Evolutionary conservation across 64 coral and sea anemone species (phyloP).

Genomic region (Trachythela sp.): DNA sequence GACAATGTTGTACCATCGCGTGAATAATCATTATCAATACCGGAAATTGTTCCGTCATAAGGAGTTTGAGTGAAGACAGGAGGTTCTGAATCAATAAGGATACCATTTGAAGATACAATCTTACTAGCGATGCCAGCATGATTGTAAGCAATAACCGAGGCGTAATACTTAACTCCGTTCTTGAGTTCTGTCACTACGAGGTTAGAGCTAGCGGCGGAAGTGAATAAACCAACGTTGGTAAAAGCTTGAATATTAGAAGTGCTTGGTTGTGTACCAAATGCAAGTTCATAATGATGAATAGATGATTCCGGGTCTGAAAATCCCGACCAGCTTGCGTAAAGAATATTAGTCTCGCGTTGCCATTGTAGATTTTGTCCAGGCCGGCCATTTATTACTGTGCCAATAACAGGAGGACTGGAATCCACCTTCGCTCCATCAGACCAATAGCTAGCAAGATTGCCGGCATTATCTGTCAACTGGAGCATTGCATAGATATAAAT

Average conservation of each 20-base stretch:
- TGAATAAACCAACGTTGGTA: constrained; percentile 64
- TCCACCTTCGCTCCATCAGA: constrained; percentile 75
- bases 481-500: constrained; percentile 65
- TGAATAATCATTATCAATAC: constrained; percentile 43
- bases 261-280: constrained; percentile 68
- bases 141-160: constrained; percentile 79
- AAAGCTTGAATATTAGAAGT: constrained; percentile 63
- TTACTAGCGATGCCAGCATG: constrained; percentile 63
- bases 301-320: constrained; percentile 69
- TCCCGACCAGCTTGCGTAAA: constrained; percentile 72
- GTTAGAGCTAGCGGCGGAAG: constrained; percentile 62
- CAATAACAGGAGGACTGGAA: constrained; percentile 58
- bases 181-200: constrained; percentile 58
- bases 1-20: constrained; percentile 20
- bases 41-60: constrained; percentile 50
- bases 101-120: constrained; percentile 65
- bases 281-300: constrained; percentile 63
- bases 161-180: constrained; percentile 70
- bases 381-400: constrained; percentile 63
- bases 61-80: constrained; percentile 51
- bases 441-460: constrained; percentile 57
- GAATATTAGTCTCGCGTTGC: constrained; percentile 71
- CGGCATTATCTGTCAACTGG: constrained; percentile 65
- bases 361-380: constrained; percentile 53
- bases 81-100: constrained; percentile 68